A percentile compares a stretch with the other conserved stretches of the same genome.
Conservation (phyloP, 2,113 vertebrate species). For the Uria lomvia region DNA sequence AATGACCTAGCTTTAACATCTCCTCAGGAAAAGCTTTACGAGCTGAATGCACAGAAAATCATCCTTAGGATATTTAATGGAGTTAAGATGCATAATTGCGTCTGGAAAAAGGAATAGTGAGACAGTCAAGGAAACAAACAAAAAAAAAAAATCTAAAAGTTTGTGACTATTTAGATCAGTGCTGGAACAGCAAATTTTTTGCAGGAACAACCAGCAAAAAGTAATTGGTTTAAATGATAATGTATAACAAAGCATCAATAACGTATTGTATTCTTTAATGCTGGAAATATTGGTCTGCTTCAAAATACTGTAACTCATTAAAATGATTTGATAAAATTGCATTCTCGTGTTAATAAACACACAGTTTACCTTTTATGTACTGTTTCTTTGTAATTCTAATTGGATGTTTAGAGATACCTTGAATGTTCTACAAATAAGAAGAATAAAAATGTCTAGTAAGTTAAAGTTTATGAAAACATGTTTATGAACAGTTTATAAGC, state of each 20-base stretch:
- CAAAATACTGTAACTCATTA: not conserved
- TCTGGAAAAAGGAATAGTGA: not conserved
- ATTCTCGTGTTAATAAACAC: not conserved
- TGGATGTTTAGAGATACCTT: constrained; percentile 78
- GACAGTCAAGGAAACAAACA: not conserved
- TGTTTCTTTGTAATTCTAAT: constrained; percentile 66
- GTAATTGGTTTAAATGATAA: not conserved
- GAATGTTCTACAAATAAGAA: constrained; percentile 74
- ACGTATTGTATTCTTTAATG: not conserved
- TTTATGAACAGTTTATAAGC: not conserved
- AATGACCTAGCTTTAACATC: not conserved
- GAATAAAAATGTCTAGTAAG: not conserved
- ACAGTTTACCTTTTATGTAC: constrained; percentile 67
- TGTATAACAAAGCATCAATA: not conserved
- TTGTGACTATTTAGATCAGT: not conserved
- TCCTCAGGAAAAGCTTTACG: not conserved
- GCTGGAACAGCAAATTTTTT: not conserved
- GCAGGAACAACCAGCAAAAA: not conserved
- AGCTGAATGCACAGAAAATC: not conserved
- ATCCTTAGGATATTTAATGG: not conserved
- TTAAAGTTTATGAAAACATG: not conserved
- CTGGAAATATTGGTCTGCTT: not conserved
- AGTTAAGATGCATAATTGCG: not conserved
- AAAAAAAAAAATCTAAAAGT: not conserved
- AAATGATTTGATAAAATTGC: not conserved